Base-by-base conservation (phyloP, 2,797 vertebrate species). In the Tympanoctomys barrerae region DNA sequence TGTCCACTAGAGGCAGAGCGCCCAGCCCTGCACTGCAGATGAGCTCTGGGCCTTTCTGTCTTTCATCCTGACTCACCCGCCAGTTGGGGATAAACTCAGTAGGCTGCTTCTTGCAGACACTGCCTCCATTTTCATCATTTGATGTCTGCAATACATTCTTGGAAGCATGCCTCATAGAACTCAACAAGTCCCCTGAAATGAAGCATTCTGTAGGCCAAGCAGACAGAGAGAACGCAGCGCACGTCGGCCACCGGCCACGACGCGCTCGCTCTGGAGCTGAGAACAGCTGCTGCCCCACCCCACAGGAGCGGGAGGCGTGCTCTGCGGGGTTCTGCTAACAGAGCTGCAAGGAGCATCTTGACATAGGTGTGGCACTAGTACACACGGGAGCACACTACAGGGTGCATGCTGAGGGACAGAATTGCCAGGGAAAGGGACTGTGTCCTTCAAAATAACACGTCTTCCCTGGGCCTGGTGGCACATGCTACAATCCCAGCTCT, bases 261-360 rank as follows among this genome's bases (percentile, higher is more conserved):
- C 16, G 21, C 33, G 18, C 33, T 7, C 12, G 1, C 11, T 21
- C 5, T 46, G 22, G 70, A 87, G 71, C 57, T 18, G 28, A 49
- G 46, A 16, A 46, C 1, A 26, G 79, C 22, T 21, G 24, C 22
- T 92, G 36, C 52, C 19, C 42, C 7, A 54, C 59, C n/a, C 12
- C 9, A 13, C 0, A 0, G 10, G 28, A 13, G 18, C 2, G 7
- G 62, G 57, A 75, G 59, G 18, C 24, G 18, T 1, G 14, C 11
- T 42, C 81, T 73, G 9, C 7, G 52, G 36, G 5, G 13, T 31
- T 66, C 36, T 71, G 66, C 18, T 64, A 24, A 75, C 2, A 54
- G 31, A 19, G 82, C 19, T 78, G 22, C 10, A 36, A 26, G 33
- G 13, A 62, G 42, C 31, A 52, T 4, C 42, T 36, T 7, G 33